These are phyloP conservation scores for Chauna torquata DNA, from an alignment of 2,113 vertebrate genomes.

Conservation along the genomic window DNA sequence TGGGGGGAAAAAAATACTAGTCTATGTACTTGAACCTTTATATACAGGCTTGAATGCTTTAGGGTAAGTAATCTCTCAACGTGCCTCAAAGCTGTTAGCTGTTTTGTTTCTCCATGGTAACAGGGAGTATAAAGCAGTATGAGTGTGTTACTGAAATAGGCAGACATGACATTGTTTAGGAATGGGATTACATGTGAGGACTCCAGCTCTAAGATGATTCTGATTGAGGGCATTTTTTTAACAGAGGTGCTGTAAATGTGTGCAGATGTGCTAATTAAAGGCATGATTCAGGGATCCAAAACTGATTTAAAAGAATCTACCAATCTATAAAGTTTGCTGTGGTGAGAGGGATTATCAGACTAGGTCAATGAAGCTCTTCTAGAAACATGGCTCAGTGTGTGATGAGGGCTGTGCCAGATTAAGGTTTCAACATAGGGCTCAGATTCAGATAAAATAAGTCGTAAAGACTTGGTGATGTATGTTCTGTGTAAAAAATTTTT, in stretches of 20 bases:
- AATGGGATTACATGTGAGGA: not conserved
- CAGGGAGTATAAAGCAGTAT: not conserved
- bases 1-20: not conserved
- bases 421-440: not conserved
- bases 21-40: not conserved
- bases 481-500: not conserved
- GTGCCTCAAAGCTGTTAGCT: conserved; percentile 10
- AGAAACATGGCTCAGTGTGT: not conserved
- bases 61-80: not conserved
- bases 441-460: not conserved
- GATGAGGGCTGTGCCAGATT: not conserved
- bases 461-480: not conserved
- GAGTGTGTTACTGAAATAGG: not conserved
- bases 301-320: not conserved
- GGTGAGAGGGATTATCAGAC: not conserved
- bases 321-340: not conserved
- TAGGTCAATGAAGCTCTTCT: not conserved
- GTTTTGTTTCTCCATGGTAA: conserved; percentile 62
- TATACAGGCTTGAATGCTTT: not conserved
- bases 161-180: not conserved
- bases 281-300: not conserved
- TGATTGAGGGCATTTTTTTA: not conserved
- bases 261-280: not conserved
- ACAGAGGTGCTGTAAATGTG: not conserved
- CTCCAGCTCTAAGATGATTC: not conserved